A percentile compares a stretch with the other conserved stretches of the same genome.
phyloP scores from a whole-genome alignment of 2,797 vertebrate genomes.

The Rhabdomys pumilio region DNA sequence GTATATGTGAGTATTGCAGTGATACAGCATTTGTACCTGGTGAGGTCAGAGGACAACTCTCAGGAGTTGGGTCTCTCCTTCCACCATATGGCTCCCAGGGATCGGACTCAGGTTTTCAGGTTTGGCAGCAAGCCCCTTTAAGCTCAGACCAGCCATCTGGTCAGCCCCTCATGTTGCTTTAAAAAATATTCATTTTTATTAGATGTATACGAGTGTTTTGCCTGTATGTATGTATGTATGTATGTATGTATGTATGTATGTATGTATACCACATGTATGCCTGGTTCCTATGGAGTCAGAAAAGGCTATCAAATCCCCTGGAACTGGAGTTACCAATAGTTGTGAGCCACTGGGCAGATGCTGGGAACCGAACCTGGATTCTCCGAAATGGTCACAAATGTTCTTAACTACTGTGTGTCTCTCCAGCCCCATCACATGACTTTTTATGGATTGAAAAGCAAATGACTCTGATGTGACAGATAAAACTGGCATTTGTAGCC shows the following conservation, averaged over 20 bases:
- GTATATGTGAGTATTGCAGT: neutral
- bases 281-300: neutral
- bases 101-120: neutral
- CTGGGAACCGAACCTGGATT: neutral
- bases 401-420: neutral
- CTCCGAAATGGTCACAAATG: neutral
- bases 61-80: neutral
- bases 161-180: neutral
- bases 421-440: no score
- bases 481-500: neutral
- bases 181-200: neutral
- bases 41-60: neutral
- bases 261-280: no score
- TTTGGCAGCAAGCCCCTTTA: neutral
- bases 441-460: neutral
- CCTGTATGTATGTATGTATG: neutral
- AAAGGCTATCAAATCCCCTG: neutral
- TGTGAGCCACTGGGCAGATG: neutral
- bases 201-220: neutral
- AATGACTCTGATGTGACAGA: neutral
- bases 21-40: neutral
- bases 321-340: neutral
- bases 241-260: no score
- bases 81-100: neutral
- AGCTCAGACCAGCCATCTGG: neutral